Evolutionary conservation across 1,140 invertebrate species (phyloP).

Genomic region (Ganaspis sp.): DNA sequence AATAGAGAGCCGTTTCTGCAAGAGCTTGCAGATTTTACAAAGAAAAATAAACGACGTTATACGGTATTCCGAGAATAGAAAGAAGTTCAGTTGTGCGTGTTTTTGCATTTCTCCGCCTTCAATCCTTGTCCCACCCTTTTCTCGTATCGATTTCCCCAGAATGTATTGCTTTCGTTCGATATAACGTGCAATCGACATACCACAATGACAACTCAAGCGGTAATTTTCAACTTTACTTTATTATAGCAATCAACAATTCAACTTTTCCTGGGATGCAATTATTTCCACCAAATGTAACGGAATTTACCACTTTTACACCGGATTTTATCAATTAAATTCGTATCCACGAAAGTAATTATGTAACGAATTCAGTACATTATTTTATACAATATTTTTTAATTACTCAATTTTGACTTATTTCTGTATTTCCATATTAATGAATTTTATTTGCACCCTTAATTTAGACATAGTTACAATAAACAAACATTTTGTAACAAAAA

Average conservation of each 20-base stretch:
- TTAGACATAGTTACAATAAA: too few relatives aligned
- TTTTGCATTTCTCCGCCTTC: constrained; percentile 25
- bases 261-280: not conserved
- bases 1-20: constrained; percentile 12
- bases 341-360: too few relatives aligned
- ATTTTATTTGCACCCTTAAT: too few relatives aligned
- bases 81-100: constrained; percentile 26
- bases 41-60: constrained; percentile 18
- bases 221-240: constrained; percentile 1
- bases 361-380: too few relatives aligned
- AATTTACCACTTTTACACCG: too few relatives aligned
- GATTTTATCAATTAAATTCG: too few relatives aligned
- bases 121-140: constrained; percentile 12
- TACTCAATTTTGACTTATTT: too few relatives aligned
- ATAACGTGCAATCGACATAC: constrained; percentile 23
- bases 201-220: not conserved
- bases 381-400: too few relatives aligned
- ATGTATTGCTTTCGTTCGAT: constrained; percentile 1
- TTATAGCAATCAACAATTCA: not conserved
- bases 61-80: constrained; percentile 15
- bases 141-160: constrained; percentile 23
- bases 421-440: too few relatives aligned
- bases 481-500: too few relatives aligned
- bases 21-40: constrained; percentile 25
- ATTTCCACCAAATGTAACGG: not conserved